Conservation (phyloP, 1,140 invertebrate genomes). For the Ruditapes philippinarum region DNA sequence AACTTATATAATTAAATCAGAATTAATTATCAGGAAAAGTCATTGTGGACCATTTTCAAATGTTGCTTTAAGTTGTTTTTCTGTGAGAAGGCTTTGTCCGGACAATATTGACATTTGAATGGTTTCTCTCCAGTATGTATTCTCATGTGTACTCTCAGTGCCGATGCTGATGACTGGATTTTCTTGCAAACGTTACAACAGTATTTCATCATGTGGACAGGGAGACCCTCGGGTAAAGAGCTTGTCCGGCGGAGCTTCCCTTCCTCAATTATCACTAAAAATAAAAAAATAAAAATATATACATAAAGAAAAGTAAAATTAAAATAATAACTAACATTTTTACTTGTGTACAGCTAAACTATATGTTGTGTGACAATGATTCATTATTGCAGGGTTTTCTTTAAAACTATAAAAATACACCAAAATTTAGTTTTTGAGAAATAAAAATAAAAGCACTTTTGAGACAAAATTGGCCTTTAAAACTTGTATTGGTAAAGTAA, state of each 20-base stretch:
- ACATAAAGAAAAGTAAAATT: neutral
- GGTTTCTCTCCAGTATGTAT: conserved; percentile 15
- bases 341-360: too few species aligned
- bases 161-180: neutral
- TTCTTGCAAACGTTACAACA: neutral
- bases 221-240: neutral
- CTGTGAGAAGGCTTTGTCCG: neutral
- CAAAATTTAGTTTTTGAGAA: too few species aligned
- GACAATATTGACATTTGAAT: conserved; percentile 12
- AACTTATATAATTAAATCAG: too few species aligned
- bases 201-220: neutral
- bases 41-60: neutral
- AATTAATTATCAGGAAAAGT: neutral
- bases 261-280: neutral
- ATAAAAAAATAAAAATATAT: neutral
- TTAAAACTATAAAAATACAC: too few species aligned
- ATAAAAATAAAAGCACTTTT: too few species aligned
- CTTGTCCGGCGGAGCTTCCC: neutral
- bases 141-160: neutral
- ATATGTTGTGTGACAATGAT: too few species aligned
- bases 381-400: too few species aligned
- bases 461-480: too few species aligned
- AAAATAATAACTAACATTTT: too few species aligned
- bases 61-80: conserved; percentile 5
- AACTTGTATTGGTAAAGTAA: too few species aligned